Evolutionary conservation across 2,113 vertebrate genomes (phyloP).

Genomic region (Cathartes aura): DNA sequence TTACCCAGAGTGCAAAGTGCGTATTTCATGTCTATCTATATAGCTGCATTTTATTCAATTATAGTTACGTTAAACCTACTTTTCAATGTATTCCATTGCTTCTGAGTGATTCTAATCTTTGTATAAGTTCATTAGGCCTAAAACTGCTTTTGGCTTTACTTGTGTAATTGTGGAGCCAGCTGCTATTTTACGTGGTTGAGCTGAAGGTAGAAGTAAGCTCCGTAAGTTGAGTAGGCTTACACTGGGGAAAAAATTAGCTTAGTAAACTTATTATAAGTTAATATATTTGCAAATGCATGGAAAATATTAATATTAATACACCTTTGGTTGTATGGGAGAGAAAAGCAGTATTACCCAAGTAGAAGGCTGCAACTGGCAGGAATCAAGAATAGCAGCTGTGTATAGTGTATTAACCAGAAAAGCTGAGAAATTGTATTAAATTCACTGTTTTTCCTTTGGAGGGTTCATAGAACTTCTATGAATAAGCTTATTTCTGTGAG

Average conservation of each 20-base stretch:
- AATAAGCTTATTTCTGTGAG: neutral
- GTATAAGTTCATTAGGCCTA: neutral
- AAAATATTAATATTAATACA: neutral
- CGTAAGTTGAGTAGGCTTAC: neutral
- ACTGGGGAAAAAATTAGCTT: neutral
- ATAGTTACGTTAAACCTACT: neutral
- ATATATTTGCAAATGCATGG: neutral
- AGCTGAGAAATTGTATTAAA: neutral
- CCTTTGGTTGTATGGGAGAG: neutral
- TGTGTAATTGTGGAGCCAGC: neutral
- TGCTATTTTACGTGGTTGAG: neutral
- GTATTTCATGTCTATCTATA: neutral
- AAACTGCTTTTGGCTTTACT: neutral
- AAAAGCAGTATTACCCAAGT: neutral
- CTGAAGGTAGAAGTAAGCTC: neutral
- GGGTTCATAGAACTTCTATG: neutral
- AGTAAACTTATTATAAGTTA: neutral
- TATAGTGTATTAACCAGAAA: neutral
- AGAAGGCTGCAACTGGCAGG: neutral
- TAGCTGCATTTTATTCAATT: neutral
- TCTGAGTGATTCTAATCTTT: neutral
- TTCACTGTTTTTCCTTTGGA: neutral
- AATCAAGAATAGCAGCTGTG: neutral
- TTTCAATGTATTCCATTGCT: neutral
- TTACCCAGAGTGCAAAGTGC: neutral